phyloP scores from a whole-genome alignment of 2,888 invertebrate species.

The Orchestes rusci region DNA sequence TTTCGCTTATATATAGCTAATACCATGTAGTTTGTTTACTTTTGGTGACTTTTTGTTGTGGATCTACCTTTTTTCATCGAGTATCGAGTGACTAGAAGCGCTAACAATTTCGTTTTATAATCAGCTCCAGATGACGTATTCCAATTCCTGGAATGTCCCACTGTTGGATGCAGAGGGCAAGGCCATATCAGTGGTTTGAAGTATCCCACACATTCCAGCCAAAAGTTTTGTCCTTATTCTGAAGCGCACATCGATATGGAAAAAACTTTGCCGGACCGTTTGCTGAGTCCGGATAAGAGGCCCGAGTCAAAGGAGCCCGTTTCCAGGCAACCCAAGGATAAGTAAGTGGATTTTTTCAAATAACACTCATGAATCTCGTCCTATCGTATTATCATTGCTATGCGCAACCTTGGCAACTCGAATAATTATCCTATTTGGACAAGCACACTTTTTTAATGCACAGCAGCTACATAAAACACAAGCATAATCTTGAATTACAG shows the following conservation, averaged over 20 bases:
- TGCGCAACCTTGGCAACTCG: too few species aligned
- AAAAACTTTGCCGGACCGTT: slow-evolving; percentile 46
- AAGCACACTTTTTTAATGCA: too few species aligned
- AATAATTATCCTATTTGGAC: too few species aligned
- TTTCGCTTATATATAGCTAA: background rate
- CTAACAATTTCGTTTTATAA: too few species aligned
- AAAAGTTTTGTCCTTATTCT: slow-evolving; percentile 72
- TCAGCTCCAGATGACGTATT: slow-evolving; percentile 58
- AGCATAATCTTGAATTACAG: slow-evolving; percentile 30
- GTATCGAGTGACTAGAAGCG: too few species aligned
- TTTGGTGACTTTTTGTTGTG: too few species aligned
- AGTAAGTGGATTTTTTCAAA: too few species aligned
- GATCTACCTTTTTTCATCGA: too few species aligned
- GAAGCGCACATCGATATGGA: slow-evolving; percentile 50
- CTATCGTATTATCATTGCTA: too few species aligned
- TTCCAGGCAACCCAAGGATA: slow-evolving; percentile 40
- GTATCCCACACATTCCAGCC: slow-evolving; percentile 62
- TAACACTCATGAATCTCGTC: too few species aligned
- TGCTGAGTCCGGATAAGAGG: slow-evolving; percentile 44
- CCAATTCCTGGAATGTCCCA: slow-evolving; percentile 64
- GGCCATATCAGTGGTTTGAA: slow-evolving; percentile 81
- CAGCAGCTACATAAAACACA: too few species aligned
- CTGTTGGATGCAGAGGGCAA: slow-evolving; percentile 79
- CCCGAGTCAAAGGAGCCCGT: slow-evolving; percentile 41
- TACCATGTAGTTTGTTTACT: background rate